These are phyloP conservation scores for Chionomys nivalis DNA, from an alignment of 2,113 vertebrate genomes.

Conservation along the genomic window DNA sequence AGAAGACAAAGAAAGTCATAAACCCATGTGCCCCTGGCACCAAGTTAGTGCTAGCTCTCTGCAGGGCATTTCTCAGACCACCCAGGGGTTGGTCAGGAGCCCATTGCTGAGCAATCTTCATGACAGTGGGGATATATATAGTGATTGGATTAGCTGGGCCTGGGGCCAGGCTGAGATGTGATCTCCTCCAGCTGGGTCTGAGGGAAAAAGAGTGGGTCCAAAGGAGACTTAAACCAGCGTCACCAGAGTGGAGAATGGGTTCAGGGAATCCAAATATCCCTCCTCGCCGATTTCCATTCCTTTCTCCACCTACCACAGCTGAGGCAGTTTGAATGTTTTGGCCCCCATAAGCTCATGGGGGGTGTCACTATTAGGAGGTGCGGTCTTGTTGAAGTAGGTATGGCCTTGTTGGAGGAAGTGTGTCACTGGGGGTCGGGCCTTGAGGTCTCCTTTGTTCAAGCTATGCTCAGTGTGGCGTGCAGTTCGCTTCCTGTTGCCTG, in stretches of 20 bases:
- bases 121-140: not conserved
- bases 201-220: not conserved
- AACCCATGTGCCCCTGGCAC: accelerated
- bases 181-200: not conserved
- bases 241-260: not conserved
- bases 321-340: not conserved
- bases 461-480: not conserved
- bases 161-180: not conserved
- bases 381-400: not conserved
- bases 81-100: not conserved
- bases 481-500: not conserved
- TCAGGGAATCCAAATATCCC: not conserved
- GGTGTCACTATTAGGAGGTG: not conserved
- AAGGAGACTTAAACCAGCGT: not conserved
- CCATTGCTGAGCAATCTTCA: not conserved
- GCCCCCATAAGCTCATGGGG: not conserved
- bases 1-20: not conserved
- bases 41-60: not conserved
- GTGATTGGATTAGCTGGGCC: not conserved
- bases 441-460: not conserved
- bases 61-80: not conserved
- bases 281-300: not conserved
- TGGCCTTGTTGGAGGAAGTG: not conserved
- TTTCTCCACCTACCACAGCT: not conserved
- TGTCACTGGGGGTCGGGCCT: not conserved